phyloP scores from a whole-genome alignment of 1,140 invertebrate species.

The Aphaenogaster floridana region DNA sequence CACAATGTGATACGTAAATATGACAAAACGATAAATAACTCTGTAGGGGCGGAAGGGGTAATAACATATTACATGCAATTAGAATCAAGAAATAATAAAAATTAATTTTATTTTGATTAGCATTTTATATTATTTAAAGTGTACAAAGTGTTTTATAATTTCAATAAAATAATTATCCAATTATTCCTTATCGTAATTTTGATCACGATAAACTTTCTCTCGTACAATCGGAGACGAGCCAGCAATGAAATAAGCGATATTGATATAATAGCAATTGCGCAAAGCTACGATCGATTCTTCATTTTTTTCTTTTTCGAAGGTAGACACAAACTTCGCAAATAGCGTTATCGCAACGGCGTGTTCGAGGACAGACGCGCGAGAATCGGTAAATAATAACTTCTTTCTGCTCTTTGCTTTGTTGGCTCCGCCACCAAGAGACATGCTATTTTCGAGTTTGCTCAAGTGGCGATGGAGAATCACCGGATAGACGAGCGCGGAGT shows the following conservation, averaged over 20 bases:
- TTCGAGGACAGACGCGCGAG: background rate
- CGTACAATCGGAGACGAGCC: too few relatives aligned
- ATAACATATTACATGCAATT: background rate
- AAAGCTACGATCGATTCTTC: conserved; percentile 31
- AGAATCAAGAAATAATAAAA: background rate
- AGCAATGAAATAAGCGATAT: conserved; percentile 4
- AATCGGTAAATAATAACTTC: conserved; percentile 49
- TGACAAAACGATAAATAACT: background rate
- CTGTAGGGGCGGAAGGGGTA: background rate
- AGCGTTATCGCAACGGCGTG: conserved; percentile 38
- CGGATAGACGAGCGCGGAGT: conserved; percentile 34
- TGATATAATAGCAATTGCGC: conserved; percentile 41
- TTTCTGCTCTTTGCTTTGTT: conserved; percentile 41
- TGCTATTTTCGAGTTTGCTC: conserved; percentile 59
- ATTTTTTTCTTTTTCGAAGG: conserved; percentile 1
- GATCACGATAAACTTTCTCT: conserved; percentile 7
- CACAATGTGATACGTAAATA: background rate
- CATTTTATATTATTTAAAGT: background rate
- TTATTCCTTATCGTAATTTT: background rate
- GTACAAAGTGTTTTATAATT: background rate
- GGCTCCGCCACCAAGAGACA: background rate
- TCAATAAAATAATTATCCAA: background rate
- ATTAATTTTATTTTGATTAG: background rate
- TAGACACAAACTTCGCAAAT: conserved; percentile 40
- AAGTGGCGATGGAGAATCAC: conserved; percentile 66